Evolutionary conservation across 2,888 invertebrate genomes (phyloP), one percentile per base, ranked within the genome.

Genomic region (Candidula unifasciata): DNA sequence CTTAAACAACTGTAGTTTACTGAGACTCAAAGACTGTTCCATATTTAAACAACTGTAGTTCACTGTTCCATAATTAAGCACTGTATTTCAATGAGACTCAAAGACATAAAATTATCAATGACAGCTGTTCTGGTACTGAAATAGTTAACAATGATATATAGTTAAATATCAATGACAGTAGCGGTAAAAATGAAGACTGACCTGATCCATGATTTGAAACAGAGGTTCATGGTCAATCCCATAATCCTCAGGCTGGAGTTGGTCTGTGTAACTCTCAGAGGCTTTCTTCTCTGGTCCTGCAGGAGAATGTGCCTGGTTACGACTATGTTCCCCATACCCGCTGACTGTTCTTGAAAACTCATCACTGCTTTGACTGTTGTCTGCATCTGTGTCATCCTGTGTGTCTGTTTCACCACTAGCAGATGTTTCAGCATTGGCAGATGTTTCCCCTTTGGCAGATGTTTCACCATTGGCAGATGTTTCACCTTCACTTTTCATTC

Each of bases 171-270:
- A n/a, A n/a, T n/a, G n/a, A n/a, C n/a, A n/a, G n/a, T n/a, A n/a
- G n/a, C n/a, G n/a, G n/a, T n/a, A n/a, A n/a, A n/a, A n/a, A 44
- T 73, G 37, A n/a, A 44, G 52, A 71, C 35, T 73, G 8, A 80
- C 81, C 68, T 79, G 66, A 85, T 71, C 35, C 44, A 84, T 30
- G 10, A 13, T n/a, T 27, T 33, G 73, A 27, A 30, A 54, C 54
- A 30, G 3, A n/a, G 27, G 3, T 2, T 68, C 77, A 27, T n/a
- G 21, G 16, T 52, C 68, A 64, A 69, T 54, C 10, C 37, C 79
- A 81, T 77, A 57, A 66, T 81, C 85, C 21, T 85, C 85, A 21
- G 81, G 81, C 54, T 81, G 85, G 24, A 76, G 69, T 10, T 68
- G 18, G 35, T 24, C 69, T 37, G 73, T 33, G 30, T 21, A 30